Evolutionary conservation across 1,140 invertebrate species (phyloP).

Genomic region (Physella acuta): DNA sequence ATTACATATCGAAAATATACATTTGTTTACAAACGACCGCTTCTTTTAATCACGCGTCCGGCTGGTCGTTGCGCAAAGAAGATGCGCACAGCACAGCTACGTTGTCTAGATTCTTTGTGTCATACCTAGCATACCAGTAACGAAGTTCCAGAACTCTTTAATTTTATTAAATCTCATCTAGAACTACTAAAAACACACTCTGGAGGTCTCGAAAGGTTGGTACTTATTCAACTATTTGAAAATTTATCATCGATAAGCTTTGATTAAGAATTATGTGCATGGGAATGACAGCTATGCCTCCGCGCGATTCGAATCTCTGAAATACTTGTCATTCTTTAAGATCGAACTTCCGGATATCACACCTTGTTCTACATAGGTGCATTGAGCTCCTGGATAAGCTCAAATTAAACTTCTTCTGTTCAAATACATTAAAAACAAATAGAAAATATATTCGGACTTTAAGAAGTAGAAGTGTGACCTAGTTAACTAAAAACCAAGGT

Average conservation of each 20-base stretch:
- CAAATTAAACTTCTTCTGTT: too few relatives aligned
- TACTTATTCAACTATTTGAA: constrained; percentile 18
- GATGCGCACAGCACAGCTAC: constrained; percentile 80
- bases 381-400: not conserved
- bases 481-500: constrained; percentile 1
- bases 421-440: too few relatives aligned
- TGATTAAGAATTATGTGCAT: constrained; percentile 52
- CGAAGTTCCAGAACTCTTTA: constrained; percentile 63
- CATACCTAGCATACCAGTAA: constrained; percentile 91
- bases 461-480: not conserved
- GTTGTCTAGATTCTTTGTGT: constrained; percentile 92
- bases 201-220: constrained; percentile 33
- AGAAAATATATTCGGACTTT: not conserved
- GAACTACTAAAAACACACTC: constrained; percentile 28
- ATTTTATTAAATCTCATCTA: constrained; percentile 28
- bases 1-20: not conserved
- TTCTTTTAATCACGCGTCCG: constrained; percentile 25
- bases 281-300: constrained; percentile 73
- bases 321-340: constrained; percentile 76
- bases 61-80: constrained; percentile 72
- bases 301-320: constrained; percentile 68
- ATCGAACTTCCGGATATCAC: constrained; percentile 51
- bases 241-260: constrained; percentile 68
- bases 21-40: constrained; percentile 12
- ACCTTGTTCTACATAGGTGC: constrained; percentile 21